Evolutionary conservation across 64 coral and sea anemone genomes (phyloP), one percentile per base, ranked within the genome.

Genomic region (Anthopleura sola): DNA sequence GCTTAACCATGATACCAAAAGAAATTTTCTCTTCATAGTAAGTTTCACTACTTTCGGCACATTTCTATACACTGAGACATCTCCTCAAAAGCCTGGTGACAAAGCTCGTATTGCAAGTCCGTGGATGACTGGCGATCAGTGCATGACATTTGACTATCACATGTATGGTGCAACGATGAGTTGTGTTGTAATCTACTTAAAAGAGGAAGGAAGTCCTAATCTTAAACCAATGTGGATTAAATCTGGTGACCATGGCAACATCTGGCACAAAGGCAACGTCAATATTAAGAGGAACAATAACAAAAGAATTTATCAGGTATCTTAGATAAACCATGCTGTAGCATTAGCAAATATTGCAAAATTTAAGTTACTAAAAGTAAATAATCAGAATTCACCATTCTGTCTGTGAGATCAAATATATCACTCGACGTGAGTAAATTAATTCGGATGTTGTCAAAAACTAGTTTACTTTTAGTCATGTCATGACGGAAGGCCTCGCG

Each of bases 111-210:
- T 90, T 2, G 47, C 29, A 33, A 83, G 87, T 83, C 78, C 87
- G 15, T 68, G 36, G 56, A 48, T 89, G 78, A 24, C 21, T 21
- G 88, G 88, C 24, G 49, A 32, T 7, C 60, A 84, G 32, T 90
- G 87, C 29, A n/a, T n/a, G n/a, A n/a, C n/a, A n/a, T n/a, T n/a
- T n/a, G n/a, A n/a, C n/a, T n/a, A n/a, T n/a, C n/a, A 89, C 78
- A 89, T 89, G 87, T 69, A 49, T 12, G 87, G 87, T 28, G 2
- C 78, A 28, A 75, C 88, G 26, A 90, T 90, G 88, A 75, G 88
- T 26, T 90, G 57, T 53, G 40, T 90, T 75, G 57, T 84, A 4
- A 26, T 90, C 29, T 90, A 84, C 44, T 17, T 78, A 5, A 66
- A 32, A 29, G 24, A 20, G 10, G 44, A 66, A 60, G 46, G 12